Conservation (phyloP, 2,113 vertebrate genomes). For the Vulpes vulpes region DNA sequence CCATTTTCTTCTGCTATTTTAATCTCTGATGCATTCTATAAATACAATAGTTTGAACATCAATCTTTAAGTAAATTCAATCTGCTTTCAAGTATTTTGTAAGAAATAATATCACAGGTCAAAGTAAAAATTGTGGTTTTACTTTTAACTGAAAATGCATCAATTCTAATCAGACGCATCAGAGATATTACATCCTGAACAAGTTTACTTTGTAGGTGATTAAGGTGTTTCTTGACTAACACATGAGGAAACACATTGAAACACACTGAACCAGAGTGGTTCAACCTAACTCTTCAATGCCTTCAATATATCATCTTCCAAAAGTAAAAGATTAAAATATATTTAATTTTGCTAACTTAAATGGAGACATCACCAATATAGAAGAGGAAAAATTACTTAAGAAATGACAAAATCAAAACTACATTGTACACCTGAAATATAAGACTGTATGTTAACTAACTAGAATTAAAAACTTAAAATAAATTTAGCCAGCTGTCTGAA, state of each 20-base stretch:
- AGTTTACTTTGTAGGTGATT: not conserved
- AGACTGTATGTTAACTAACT: not conserved
- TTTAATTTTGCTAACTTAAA: conserved; percentile 42
- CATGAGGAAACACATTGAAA: not conserved
- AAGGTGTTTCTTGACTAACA: not conserved
- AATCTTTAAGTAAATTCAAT: not conserved
- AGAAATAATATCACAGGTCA: conserved; percentile 19
- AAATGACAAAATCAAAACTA: conserved; percentile 37
- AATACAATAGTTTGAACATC: conserved; percentile 41
- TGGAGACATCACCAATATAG: not conserved
- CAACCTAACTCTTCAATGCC: not conserved
- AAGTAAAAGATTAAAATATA: not conserved
- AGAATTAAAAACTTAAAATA: not conserved
- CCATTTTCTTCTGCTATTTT: conserved; percentile 90
- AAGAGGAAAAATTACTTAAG: not conserved
- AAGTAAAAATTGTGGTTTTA: conserved; percentile 51
- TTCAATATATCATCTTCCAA: not conserved
- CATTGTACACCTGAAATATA: not conserved
- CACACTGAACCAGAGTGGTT: not conserved
- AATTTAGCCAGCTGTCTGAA: conserved; percentile 13
- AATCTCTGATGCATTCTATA: conserved; percentile 90
- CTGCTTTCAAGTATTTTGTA: not conserved
- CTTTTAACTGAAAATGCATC: conserved; percentile 58
- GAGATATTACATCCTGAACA: not conserved
- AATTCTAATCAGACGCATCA: conserved; percentile 40